phyloP scores from a whole-genome alignment of 2,113 vertebrate species.

The Dinomys branickii region DNA sequence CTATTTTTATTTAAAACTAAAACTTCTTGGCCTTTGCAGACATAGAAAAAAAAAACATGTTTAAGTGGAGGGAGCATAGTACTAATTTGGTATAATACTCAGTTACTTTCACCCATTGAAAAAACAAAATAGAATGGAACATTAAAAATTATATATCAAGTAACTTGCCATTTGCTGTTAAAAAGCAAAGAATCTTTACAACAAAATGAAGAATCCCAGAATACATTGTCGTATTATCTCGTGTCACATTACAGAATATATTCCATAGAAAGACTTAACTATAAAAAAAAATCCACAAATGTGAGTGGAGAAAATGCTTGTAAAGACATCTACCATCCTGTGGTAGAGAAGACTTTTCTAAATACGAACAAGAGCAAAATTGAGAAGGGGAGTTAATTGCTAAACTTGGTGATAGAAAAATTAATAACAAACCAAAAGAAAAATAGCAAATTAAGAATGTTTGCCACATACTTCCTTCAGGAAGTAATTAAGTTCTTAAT shows the following conservation, averaged over 20 bases:
- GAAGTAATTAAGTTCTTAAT: conserved; percentile 18
- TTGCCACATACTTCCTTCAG: background rate
- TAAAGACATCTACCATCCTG: background rate
- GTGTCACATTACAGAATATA: background rate
- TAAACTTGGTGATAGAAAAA: conserved; percentile 18
- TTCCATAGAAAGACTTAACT: background rate
- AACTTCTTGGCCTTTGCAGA: background rate
- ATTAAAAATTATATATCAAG: background rate
- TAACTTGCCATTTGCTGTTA: background rate
- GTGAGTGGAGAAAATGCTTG: background rate
- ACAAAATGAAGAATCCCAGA: background rate
- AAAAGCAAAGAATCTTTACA: background rate
- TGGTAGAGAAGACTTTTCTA: background rate
- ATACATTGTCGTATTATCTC: background rate
- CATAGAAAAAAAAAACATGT: background rate
- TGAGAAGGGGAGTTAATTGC: background rate
- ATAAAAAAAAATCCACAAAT: background rate
- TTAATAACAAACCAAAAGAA: background rate
- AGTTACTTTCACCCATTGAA: background rate
- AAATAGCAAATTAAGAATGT: background rate
- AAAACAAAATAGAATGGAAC: background rate
- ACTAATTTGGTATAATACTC: background rate
- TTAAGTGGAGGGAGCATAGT: background rate
- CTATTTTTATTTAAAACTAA: background rate
- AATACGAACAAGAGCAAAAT: background rate